A percentile compares a stretch with the other conserved stretches of the same genome.
Evolutionary conservation across 2,113 vertebrate species (phyloP).

Genomic region (Perccottus glenii): DNA sequence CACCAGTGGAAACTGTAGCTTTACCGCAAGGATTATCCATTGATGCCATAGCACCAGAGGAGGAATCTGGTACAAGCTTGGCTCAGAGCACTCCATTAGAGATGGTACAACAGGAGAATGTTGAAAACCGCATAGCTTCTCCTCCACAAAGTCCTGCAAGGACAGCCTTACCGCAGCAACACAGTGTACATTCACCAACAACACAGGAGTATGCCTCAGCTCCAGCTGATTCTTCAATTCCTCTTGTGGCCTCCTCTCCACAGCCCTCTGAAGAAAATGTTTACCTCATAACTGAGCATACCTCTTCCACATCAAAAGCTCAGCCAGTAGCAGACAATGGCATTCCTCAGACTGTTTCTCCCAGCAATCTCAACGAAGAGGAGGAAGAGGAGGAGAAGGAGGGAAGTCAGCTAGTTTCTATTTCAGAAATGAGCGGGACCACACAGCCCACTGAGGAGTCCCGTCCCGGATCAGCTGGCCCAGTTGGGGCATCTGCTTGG

Average conservation of each 20-base stretch:
- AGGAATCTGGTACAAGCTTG: background rate
- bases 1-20: slow-evolving; percentile 9
- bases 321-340: background rate
- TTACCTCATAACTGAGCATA: slow-evolving; percentile 30
- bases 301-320: slow-evolving; percentile 16
- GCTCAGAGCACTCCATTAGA: slow-evolving; percentile 19
- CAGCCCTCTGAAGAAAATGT: slow-evolving; percentile 34
- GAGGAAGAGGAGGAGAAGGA: slow-evolving; percentile 78
- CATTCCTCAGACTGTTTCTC: slow-evolving; percentile 3
- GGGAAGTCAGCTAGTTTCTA: slow-evolving; percentile 76
- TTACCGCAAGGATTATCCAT: slow-evolving; percentile 1
- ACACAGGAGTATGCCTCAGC: slow-evolving; percentile 6
- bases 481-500: slow-evolving; percentile 66
- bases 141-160: slow-evolving; percentile 18
- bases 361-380: slow-evolving; percentile 63
- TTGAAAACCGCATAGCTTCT: slow-evolving; percentile 8
- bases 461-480: slow-evolving; percentile 78
- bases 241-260: slow-evolving; percentile 16
- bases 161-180: slow-evolving; percentile 10
- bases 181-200: slow-evolving; percentile 14
- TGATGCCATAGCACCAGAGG: slow-evolving; percentile 11
- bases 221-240: slow-evolving; percentile 4
- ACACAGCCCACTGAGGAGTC: slow-evolving; percentile 82
- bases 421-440: slow-evolving; percentile 84
- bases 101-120: slow-evolving; percentile 5